Evolutionary conservation across 2,888 invertebrate genomes (phyloP), one percentile per base, ranked within the genome.

Genomic region (Dascillus cervinus): DNA sequence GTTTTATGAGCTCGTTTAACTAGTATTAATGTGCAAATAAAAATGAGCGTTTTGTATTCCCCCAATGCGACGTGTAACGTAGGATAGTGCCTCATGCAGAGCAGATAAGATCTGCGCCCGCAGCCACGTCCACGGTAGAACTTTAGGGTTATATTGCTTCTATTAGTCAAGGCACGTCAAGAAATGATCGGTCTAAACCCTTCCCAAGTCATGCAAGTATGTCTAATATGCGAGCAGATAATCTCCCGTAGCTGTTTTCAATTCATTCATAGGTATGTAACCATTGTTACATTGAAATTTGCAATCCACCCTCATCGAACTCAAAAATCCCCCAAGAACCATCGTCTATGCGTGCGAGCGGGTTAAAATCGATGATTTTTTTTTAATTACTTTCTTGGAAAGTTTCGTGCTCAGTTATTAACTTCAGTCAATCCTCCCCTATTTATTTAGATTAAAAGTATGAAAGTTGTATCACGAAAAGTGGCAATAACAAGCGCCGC

Each of bases 141-240:
- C 32, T 39, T 39, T 39, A 36, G 14, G 30, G 36, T n/a, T 21
- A 32, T 33, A 36, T 33, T 36, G 42, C 34, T 42, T 42, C 42
- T 42, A 42, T 42, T 42, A 39, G 39, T 42, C 42, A 31, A 36
- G 42, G 39, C 42, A 42, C 42, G 42, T 42, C 42, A 42, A 31
- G 32, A 31, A 32, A 39, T 35, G 42, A 39, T 42, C 39, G 42
- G 36, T 26, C 36, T 33, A 30, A 27, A 28, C 36, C 34, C 36
- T 24, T 35, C 34, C 34, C 34, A 26, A 13, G 25, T 34, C 32
- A 29, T 25, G 32, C 38, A 34, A 39, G 34, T 34, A 39, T 39
- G 34, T 34, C 31, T 34, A 38, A 38, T 38, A 37, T 29, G n/a
- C n/a, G n/a, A n/a, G n/a, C n/a, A n/a, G n/a, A n/a, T n/a, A n/a